phyloP scores from a whole-genome alignment of 2,888 invertebrate genomes.

The Lepetodrilus schrolli region DNA sequence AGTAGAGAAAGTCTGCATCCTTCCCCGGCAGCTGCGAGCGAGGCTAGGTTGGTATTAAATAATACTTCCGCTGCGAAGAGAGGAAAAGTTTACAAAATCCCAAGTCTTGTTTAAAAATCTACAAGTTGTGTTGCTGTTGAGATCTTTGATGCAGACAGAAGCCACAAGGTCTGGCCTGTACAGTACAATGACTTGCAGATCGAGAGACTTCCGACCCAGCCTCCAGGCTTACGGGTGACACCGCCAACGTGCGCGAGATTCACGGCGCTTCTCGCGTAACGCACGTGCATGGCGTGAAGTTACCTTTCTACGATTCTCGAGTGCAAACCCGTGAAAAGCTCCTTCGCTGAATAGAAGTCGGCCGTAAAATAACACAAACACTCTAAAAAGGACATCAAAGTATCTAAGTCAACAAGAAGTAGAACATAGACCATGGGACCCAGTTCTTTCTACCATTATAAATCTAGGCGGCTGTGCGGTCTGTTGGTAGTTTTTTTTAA shows the following conservation, averaged over 20 bases:
- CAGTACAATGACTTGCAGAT: neutral
- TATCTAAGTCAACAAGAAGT: neutral
- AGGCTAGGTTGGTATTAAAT: neutral
- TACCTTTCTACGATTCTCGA: neutral
- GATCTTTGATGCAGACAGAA: neutral
- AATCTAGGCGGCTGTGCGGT: too few relatives aligned
- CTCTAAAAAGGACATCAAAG: constrained; percentile 10
- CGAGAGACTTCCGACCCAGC: neutral
- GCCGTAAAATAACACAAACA: constrained; percentile 9
- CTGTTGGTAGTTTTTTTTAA: neutral
- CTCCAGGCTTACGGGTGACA: neutral
- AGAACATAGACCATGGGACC: neutral
- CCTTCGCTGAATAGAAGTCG: neutral
- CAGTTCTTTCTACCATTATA: too few relatives aligned
- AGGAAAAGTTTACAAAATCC: neutral
- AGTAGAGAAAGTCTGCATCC: neutral
- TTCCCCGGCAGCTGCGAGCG: neutral
- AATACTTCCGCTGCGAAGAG: neutral
- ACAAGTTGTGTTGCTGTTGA: neutral
- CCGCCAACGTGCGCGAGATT: neutral
- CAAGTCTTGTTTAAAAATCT: neutral
- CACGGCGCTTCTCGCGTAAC: neutral
- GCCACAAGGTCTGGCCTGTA: neutral
- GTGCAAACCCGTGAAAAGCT: constrained; percentile 6
- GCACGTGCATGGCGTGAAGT: constrained; percentile 24